Percentiles rank a stretch among this genome's conserved stretches.
Evolutionary conservation across 2,113 vertebrate genomes (phyloP).

Genomic region (Trochalopteron elliotii): DNA sequence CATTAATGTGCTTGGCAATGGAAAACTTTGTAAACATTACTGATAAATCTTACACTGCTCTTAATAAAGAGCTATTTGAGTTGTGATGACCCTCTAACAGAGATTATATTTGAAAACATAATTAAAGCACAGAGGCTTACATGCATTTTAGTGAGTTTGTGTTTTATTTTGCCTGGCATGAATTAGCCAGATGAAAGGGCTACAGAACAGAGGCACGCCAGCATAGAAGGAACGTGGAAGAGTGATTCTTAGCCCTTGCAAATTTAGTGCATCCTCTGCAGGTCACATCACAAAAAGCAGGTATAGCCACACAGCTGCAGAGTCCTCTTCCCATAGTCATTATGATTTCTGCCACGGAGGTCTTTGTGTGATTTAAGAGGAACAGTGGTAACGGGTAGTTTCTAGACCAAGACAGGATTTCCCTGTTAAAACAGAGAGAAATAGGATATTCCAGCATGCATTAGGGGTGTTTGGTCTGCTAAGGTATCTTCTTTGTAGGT

Average conservation of each 20-base stretch:
- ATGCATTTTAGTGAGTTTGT: neutral
- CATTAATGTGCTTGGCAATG: neutral
- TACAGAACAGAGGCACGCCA: neutral
- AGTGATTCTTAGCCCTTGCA: neutral
- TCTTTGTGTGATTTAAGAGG: conserved; percentile 27
- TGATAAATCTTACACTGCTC: neutral
- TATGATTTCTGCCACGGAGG: neutral
- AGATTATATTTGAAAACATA: neutral
- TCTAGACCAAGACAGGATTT: neutral
- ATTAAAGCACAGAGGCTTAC: neutral
- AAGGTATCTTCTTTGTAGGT: neutral
- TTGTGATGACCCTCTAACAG: neutral
- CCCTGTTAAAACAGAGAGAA: conserved; percentile 16
- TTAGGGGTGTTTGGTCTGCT: neutral
- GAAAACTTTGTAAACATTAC: conserved; percentile 4
- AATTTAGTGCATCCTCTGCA: neutral
- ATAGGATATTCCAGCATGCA: neutral
- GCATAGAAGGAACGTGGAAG: neutral
- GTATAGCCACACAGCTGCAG: neutral
- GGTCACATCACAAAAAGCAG: neutral
- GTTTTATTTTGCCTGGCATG: neutral
- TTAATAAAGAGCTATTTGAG: neutral
- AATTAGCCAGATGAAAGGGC: neutral
- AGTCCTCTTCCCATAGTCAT: neutral
- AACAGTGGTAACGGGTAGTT: neutral